Conservation (phyloP, 2,888 invertebrate genomes). For the Arenicola marina region DNA sequence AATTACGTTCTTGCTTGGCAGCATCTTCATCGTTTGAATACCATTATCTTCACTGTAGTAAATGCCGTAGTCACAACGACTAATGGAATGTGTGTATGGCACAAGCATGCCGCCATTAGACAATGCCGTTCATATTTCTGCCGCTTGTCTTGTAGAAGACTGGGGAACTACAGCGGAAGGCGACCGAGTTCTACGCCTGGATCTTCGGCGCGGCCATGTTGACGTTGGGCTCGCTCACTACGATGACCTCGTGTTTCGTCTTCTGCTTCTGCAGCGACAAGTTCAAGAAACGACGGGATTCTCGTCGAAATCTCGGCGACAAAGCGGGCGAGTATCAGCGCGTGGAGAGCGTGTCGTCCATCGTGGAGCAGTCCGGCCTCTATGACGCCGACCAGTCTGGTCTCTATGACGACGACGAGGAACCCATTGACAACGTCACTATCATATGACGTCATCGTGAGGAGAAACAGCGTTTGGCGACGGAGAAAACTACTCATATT, state of each 20-base stretch:
- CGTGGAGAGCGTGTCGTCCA: constrained; percentile 33
- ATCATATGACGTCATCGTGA: constrained; percentile 10
- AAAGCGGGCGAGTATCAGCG: constrained; percentile 31
- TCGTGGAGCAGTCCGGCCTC: constrained; percentile 19
- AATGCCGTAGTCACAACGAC: too few relatives aligned
- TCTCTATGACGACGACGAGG: not conserved
- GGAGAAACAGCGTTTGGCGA: too few relatives aligned
- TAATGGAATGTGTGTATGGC: too few relatives aligned
- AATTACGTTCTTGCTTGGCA: too few relatives aligned
- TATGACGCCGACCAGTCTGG: not conserved
- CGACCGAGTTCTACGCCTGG: constrained; percentile 31
- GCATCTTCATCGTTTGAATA: too few relatives aligned
- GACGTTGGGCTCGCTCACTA: constrained; percentile 20
- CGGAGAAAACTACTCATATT: too few relatives aligned
- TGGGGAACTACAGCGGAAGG: not conserved
- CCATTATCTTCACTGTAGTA: too few relatives aligned
- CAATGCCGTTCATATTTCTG: too few relatives aligned
- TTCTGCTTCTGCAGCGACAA: constrained; percentile 32
- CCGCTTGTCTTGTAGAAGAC: not conserved
- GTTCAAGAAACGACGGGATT: constrained; percentile 7
- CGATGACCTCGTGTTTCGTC: constrained; percentile 22
- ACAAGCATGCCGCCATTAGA: too few relatives aligned
- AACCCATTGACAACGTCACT: constrained; percentile 5
- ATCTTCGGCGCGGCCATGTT: constrained; percentile 31
- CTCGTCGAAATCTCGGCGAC: constrained; percentile 14